These are phyloP conservation scores for Podilymbus podiceps DNA, from an alignment of 2,113 vertebrate species.

Conservation along the genomic window DNA sequence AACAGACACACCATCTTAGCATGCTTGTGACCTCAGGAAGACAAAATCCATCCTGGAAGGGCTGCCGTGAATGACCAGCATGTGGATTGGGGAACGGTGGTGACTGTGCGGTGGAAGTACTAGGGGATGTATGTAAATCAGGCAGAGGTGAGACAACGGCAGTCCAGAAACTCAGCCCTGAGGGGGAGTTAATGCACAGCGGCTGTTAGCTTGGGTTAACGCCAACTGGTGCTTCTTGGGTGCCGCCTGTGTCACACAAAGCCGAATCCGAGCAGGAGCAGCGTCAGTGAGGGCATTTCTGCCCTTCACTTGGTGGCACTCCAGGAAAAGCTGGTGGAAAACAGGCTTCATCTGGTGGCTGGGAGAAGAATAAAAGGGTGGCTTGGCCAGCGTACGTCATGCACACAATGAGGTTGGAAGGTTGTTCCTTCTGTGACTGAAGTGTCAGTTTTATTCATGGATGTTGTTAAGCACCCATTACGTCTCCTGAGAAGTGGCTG, in stretches of 20 bases:
- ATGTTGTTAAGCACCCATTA: accelerated
- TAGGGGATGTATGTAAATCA: neutral
- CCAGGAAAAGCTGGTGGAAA: neutral
- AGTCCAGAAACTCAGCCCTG: neutral
- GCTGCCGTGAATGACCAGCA: neutral
- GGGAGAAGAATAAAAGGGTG: neutral
- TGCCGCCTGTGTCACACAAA: neutral
- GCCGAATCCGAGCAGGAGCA: neutral
- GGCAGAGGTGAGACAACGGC: neutral
- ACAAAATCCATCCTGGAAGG: neutral
- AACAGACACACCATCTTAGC: neutral
- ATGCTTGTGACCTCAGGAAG: neutral
- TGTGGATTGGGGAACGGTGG: accelerated
- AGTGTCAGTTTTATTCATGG: neutral
- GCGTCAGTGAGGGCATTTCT: neutral
- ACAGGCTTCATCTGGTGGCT: neutral
- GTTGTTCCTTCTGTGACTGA: neutral
- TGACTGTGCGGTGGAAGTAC: no score
- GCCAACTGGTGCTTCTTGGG: neutral
- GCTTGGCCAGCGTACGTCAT: accelerated
- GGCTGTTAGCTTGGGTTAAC: neutral
- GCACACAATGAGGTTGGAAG: neutral
- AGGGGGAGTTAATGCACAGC: neutral
- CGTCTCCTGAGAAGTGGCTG: neutral
- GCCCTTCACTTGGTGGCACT: neutral